phyloP scores from a whole-genome alignment of 2,888 invertebrate genomes.

The Notodonta dromedarius region DNA sequence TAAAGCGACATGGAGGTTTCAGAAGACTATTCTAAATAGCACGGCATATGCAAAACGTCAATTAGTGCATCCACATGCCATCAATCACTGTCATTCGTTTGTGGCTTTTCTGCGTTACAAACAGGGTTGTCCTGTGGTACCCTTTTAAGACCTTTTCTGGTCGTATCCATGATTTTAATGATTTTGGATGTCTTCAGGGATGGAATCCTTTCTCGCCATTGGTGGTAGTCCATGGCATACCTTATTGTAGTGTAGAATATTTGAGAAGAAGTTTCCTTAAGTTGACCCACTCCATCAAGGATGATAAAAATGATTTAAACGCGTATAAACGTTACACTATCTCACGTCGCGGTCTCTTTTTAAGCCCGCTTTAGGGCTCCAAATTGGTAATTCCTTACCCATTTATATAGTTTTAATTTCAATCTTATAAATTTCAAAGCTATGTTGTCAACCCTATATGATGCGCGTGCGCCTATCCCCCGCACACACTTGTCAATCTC shows the following conservation, averaged over 20 bases:
- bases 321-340: too few relatives aligned
- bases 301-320: too few relatives aligned
- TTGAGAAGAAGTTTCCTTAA: too few relatives aligned
- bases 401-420: too few relatives aligned
- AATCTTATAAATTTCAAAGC: too few relatives aligned
- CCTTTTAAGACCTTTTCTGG: not conserved
- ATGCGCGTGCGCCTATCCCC: conserved; percentile 25
- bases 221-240: too few relatives aligned
- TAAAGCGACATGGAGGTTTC: conserved; percentile 17
- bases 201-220: not conserved
- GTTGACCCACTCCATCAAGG: too few relatives aligned
- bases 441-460: conserved; percentile 23
- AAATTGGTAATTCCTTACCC: too few relatives aligned
- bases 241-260: too few relatives aligned
- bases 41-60: conserved; percentile 61
- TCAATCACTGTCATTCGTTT: conserved; percentile 54
- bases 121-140: conserved; percentile 22
- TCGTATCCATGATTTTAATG: too few relatives aligned
- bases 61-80: conserved; percentile 56
- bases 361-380: too few relatives aligned
- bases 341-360: too few relatives aligned
- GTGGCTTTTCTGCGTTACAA: conserved; percentile 19
- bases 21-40: conserved; percentile 17
- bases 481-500: conserved; percentile 37
- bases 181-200: not conserved